Conservation (phyloP, 1,140 invertebrate species). For the Drosophila bocki region DNA sequence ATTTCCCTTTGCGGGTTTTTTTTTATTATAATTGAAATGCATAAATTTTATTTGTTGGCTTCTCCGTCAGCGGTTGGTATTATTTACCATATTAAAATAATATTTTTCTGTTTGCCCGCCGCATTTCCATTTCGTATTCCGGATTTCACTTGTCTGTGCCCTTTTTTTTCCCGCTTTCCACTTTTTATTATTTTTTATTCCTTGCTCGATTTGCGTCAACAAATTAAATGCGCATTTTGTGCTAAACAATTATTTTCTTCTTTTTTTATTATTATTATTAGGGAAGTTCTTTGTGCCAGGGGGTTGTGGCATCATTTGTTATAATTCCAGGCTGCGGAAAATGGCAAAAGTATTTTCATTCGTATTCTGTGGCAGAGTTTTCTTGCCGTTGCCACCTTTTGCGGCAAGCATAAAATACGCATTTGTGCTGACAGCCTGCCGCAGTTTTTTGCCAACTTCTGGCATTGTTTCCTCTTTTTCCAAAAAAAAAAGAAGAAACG, state of each 20-base stretch:
- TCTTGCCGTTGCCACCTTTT: constrained; percentile 68
- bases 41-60: constrained; percentile 73
- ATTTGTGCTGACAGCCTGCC: constrained; percentile 67
- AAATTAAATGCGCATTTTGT: constrained; percentile 80
- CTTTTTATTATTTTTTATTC: constrained; percentile 50
- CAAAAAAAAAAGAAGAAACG: constrained; percentile 52
- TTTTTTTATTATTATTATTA: constrained; percentile 40
- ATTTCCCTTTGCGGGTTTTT: constrained; percentile 40
- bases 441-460: constrained; percentile 65
- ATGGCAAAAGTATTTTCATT: constrained; percentile 50
- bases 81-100: constrained; percentile 83
- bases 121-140: constrained; percentile 74
- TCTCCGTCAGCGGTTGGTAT: constrained; percentile 51
- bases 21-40: constrained; percentile 73
- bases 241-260: constrained; percentile 70
- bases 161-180: constrained; percentile 8
- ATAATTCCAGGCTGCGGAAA: constrained; percentile 57
- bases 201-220: constrained; percentile 70
- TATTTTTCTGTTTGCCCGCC: constrained; percentile 67
- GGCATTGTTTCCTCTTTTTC: constrained; percentile 50
- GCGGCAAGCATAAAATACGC: constrained; percentile 77
- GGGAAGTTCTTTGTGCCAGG: constrained; percentile 36
- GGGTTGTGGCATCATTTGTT: constrained; percentile 62
- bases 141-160: constrained; percentile 34
- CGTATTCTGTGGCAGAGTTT: constrained; percentile 25